A percentile compares a stretch with the other conserved stretches of the same genome.
Evolutionary conservation across 2,797 vertebrate genomes (phyloP).

Genomic region (Pantherophis vulpinus): DNA sequence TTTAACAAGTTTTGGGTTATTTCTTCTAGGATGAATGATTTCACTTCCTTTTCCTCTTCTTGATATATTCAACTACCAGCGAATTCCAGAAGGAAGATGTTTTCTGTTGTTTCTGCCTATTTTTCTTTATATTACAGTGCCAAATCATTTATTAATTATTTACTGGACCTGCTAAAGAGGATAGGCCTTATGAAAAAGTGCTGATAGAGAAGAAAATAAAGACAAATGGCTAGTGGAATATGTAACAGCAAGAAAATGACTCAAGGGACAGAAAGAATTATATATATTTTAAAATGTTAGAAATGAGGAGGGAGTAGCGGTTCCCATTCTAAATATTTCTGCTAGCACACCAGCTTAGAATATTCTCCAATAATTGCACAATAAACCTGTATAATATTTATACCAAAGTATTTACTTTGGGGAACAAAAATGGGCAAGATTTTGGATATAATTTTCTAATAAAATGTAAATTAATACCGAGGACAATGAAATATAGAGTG

Average conservation of each 20-base stretch:
- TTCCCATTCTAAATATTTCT: background rate
- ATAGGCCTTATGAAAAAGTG: fast-evolving
- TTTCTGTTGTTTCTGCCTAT: background rate
- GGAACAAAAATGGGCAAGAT: background rate
- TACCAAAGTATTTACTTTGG: background rate
- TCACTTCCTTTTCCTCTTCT: fast-evolving
- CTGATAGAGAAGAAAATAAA: background rate
- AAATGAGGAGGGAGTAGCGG: background rate
- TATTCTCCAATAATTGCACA: background rate
- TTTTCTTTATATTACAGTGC: background rate
- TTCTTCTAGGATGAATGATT: too few relatives aligned
- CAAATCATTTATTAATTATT: background rate
- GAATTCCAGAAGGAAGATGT: background rate
- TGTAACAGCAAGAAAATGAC: constrained; percentile 56
- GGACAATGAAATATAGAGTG: background rate
- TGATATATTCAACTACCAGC: background rate
- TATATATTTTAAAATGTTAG: background rate
- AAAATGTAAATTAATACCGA: background rate
- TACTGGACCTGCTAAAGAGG: fast-evolving
- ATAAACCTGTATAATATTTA: background rate
- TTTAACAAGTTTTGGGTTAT: background rate
- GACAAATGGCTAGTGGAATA: constrained; percentile 3
- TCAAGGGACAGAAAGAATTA: background rate
- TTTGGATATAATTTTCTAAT: background rate
- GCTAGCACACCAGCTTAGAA: background rate